Percentiles rank a stretch among this genome's conserved stretches.
Evolutionary conservation across 1,140 invertebrate genomes (phyloP).

Genomic region (Orussus abietinus): DNA sequence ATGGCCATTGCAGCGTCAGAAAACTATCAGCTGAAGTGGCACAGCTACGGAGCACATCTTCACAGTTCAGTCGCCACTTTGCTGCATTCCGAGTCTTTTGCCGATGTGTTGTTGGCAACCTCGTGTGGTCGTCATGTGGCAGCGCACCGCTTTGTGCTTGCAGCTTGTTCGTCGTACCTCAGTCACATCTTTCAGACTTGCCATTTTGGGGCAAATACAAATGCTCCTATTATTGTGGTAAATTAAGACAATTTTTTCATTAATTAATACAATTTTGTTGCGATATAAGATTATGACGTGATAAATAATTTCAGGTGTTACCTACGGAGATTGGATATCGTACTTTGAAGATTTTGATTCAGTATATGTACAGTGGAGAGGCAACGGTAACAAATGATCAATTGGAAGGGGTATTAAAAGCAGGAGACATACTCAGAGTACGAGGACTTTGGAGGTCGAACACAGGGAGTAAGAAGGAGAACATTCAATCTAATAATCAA

Average conservation of each 20-base stretch:
- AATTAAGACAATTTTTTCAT: constrained; percentile 15
- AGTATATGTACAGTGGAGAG: constrained; percentile 84
- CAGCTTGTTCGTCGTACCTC: constrained; percentile 68
- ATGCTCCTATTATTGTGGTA: constrained; percentile 49
- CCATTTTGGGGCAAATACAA: constrained; percentile 50
- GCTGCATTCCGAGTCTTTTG: constrained; percentile 74
- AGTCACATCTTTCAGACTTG: constrained; percentile 56
- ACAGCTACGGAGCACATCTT: constrained; percentile 74
- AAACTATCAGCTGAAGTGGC: constrained; percentile 84
- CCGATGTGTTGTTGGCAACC: constrained; percentile 79
- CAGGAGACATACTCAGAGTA: constrained; percentile 74
- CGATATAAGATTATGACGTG: background rate
- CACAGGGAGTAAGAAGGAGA: constrained; percentile 56
- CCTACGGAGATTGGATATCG: constrained; percentile 76
- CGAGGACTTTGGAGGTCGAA: constrained; percentile 64
- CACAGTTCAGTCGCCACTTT: constrained; percentile 76
- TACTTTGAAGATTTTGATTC: constrained; percentile 74
- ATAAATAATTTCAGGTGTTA: constrained; percentile 56
- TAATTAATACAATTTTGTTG: constrained; percentile 1
- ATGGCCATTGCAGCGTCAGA: constrained; percentile 59
- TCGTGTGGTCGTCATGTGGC: constrained; percentile 76
- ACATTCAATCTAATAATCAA: constrained; percentile 46
- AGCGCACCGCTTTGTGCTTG: constrained; percentile 82
- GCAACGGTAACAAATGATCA: constrained; percentile 81
- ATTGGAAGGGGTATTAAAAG: constrained; percentile 71